Conservation (phyloP, 2,888 invertebrate genomes). For the Thalpophila matura region DNA sequence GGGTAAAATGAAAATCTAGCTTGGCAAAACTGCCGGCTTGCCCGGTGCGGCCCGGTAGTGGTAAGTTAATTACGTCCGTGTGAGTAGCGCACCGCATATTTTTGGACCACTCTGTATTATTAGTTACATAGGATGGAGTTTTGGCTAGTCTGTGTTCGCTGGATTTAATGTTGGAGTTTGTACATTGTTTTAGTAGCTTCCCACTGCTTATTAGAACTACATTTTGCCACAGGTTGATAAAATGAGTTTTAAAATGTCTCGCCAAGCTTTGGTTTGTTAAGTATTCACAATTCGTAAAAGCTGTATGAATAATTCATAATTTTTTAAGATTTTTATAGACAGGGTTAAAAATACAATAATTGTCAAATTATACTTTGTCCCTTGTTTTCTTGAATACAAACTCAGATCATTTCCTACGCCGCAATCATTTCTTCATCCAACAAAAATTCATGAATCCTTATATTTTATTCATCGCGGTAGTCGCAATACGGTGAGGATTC, state of each 20-base stretch:
- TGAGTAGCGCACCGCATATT: conserved; percentile 46
- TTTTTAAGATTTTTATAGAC: too few species aligned
- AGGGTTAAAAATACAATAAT: conserved; percentile 29
- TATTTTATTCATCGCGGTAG: conserved; percentile 71
- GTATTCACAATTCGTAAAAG: not conserved
- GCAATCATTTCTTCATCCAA: conserved; percentile 63
- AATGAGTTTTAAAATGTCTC: not conserved
- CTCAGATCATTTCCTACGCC: conserved; percentile 54
- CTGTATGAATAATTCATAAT: too few species aligned
- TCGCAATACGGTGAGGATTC: conserved; percentile 66
- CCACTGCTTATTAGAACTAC: not conserved
- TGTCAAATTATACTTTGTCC: conserved; percentile 26
- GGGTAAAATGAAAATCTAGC: too few species aligned
- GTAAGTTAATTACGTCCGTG: conserved; percentile 57
- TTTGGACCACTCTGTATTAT: conserved; percentile 53
- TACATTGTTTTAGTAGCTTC: conserved; percentile 12
- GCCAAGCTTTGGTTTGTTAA: too few species aligned
- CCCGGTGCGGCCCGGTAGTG: conserved; percentile 38
- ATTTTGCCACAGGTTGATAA: not conserved
- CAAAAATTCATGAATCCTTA: conserved; percentile 70
- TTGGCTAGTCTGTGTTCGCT: conserved; percentile 4
- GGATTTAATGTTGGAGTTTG: conserved; percentile 21
- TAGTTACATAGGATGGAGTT: conserved; percentile 35
- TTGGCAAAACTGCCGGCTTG: too few species aligned
- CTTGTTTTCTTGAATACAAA: conserved; percentile 43